Evolutionary conservation across 2,888 invertebrate species (phyloP), one percentile per base, ranked within the genome.

Genomic region (Cantharis rufa): DNA sequence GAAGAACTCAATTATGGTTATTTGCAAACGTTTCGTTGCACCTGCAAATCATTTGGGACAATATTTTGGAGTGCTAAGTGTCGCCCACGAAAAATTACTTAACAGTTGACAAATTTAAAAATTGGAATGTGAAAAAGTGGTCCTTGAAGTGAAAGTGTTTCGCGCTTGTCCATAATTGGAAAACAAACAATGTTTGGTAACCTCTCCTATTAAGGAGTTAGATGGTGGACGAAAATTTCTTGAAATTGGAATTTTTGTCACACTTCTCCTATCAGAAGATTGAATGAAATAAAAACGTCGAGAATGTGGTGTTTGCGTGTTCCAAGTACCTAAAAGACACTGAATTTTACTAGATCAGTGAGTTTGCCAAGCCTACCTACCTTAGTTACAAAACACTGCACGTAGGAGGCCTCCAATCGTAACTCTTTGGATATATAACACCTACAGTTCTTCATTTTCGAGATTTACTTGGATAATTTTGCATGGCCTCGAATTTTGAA

Each of bases 401-500:
- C 78, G 80, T 80, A 69, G 79, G 80, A 78, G 74, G 77, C 69
- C 62, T 76, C 70, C 75, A 78, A 79, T 80, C 77, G 76, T 79
- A 79, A 77, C 79, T 78, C 78, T 79, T 78, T 69, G 63, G 79
- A 80, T 78, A 77, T 78, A 77, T 75, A 79, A 80, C 80, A 80
- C 80, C 80, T 79, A 80, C 79, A 16, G 75, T 69, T 74, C 75
- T 75, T 78, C 73, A 73, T 78, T 78, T 78, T 62, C 73, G 71
- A 68, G 62, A 75, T 75, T 75, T 72, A 64, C 69, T 48, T 72
- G 62, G 75, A 75, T 75, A 70, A 71, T 76, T 78, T 76, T 32
- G 11, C 69, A 62, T 69, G 70, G 61, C 69, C 71, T 77, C 68
- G 64, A 64, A 77, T 69, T 77, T 74, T 28, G 62, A 71, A 69